Conservation (phyloP, 1,140 invertebrate species). For the Drosophila setifemur region DNA sequence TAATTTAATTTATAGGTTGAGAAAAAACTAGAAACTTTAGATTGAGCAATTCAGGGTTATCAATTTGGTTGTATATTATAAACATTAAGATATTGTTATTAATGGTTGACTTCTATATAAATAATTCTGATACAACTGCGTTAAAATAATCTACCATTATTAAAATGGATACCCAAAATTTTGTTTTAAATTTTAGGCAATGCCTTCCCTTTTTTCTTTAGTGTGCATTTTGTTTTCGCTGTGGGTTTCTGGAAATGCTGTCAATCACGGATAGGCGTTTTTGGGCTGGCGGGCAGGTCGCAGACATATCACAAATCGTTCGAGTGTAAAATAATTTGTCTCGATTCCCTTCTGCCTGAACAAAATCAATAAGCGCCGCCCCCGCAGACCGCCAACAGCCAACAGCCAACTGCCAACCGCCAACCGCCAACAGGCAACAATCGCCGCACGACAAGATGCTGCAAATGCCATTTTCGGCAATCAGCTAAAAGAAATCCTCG, state of each 20-base stretch:
- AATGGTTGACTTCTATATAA: too few species aligned
- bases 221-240: constrained; percentile 14
- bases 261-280: constrained; percentile 41
- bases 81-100: too few species aligned
- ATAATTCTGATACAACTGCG: too few species aligned
- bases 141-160: too few species aligned
- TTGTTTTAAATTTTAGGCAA: too few species aligned
- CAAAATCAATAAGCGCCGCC: constrained; percentile 52
- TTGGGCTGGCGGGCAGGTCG: constrained; percentile 34
- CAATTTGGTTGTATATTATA: too few species aligned
- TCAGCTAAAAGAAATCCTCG: constrained; percentile 11
- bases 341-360: constrained; percentile 59
- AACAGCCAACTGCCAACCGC: too few species aligned
- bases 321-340: constrained; percentile 75
- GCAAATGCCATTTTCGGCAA: constrained; percentile 49
- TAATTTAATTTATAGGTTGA: too few species aligned
- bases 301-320: constrained; percentile 69
- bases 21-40: too few species aligned
- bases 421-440: too few species aligned
- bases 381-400: constrained; percentile 3
- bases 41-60: too few species aligned
- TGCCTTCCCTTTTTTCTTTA: not conserved
- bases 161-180: too few species aligned
- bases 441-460: constrained; percentile 29
- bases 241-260: constrained; percentile 30